phyloP scores from a whole-genome alignment of 2,113 vertebrate species.

The Panthera tigris region DNA sequence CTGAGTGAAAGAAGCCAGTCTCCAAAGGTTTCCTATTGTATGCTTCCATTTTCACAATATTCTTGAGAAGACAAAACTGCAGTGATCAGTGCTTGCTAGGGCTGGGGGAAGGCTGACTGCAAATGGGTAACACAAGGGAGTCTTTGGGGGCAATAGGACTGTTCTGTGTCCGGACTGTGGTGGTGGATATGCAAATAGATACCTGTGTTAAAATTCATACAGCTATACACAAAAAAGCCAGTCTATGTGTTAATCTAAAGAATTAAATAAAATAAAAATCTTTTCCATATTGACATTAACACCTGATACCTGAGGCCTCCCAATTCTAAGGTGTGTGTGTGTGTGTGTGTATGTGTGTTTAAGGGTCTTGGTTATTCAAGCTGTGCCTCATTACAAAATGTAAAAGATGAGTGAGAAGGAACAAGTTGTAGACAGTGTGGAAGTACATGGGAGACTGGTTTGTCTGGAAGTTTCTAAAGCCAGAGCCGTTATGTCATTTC shows the following conservation, averaged over 20 bases:
- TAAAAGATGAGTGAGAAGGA: conserved; percentile 1
- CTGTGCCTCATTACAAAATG: neutral
- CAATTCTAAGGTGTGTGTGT: neutral
- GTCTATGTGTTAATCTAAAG: neutral
- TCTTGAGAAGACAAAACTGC: neutral
- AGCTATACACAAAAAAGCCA: neutral
- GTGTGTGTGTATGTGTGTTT: neutral
- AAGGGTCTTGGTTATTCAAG: neutral
- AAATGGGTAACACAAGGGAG: neutral
- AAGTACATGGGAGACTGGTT: neutral
- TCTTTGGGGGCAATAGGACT: neutral
- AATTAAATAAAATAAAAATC: neutral
- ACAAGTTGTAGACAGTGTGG: neutral
- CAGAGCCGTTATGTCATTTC: conserved; percentile 56
- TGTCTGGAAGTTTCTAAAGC: conserved; percentile 54
- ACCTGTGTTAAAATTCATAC: conserved; percentile 27
- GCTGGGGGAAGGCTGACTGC: neutral
- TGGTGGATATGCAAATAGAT: neutral
- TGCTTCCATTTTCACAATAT: neutral
- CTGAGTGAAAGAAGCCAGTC: neutral
- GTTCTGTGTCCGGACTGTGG: neutral
- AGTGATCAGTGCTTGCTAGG: neutral
- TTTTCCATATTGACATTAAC: neutral
- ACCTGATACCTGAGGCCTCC: neutral
- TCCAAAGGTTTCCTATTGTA: neutral